Evolutionary conservation across 2,113 vertebrate genomes (phyloP).

Genomic region (Oceanodroma tethys): DNA sequence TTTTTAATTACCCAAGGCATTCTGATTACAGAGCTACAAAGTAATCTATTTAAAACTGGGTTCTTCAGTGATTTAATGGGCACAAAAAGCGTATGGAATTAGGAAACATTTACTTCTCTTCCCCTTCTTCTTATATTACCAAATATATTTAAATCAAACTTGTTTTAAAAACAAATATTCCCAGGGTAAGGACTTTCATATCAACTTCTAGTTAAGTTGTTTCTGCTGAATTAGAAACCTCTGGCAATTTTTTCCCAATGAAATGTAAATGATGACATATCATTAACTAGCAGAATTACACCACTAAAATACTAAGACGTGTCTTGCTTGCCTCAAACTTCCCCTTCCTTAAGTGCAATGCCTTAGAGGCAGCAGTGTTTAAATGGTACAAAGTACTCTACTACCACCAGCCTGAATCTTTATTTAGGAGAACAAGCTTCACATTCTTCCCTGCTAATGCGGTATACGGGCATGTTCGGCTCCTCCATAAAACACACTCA

Average conservation of each 20-base stretch:
- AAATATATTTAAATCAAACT: conserved; percentile 39
- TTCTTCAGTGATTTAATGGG: conserved; percentile 27
- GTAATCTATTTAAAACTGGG: conserved; percentile 20
- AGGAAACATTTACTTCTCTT: conserved; percentile 51
- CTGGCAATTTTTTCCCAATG: conserved; percentile 43
- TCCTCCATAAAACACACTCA: conserved; percentile 43
- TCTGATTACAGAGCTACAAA: conserved; percentile 43
- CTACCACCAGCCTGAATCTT: conserved; percentile 47
- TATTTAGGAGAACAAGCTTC: conserved; percentile 57
- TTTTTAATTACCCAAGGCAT: conserved; percentile 49
- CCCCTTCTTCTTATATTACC: conserved; percentile 2
- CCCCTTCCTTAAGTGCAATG: conserved; percentile 29
- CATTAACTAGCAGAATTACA: conserved; percentile 13
- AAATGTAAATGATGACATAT: conserved; percentile 63
- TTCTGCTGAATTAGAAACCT: conserved; percentile 37
- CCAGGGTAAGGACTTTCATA: conserved; percentile 32
- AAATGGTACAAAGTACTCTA: conserved; percentile 54
- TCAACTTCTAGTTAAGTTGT: background rate
- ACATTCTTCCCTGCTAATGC: conserved; percentile 41
- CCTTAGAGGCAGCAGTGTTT: conserved; percentile 54
- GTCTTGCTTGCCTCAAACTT: conserved; percentile 31
- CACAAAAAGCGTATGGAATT: conserved; percentile 30
- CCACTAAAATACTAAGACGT: background rate
- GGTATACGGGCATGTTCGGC: conserved; percentile 18
- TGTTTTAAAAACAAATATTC: conserved; percentile 58